Percentiles rank a stretch among this genome's conserved stretches.
Evolutionary conservation across 1,140 invertebrate species (phyloP).

Genomic region (Achroia grisella): DNA sequence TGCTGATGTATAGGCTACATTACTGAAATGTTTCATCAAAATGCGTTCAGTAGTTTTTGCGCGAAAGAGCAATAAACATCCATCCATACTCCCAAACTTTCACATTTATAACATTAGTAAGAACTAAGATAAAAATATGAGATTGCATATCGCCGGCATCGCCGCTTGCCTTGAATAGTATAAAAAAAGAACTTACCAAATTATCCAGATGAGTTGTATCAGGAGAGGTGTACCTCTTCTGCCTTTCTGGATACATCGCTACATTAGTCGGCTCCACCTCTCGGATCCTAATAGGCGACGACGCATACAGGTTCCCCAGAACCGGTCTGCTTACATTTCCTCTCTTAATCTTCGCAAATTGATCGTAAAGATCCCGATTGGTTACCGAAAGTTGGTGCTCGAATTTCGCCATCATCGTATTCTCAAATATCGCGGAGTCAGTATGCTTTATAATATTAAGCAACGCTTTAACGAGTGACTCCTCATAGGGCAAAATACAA

Average conservation of each 20-base stretch:
- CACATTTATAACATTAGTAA: no score
- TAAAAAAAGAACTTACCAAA: slow-evolving; percentile 28
- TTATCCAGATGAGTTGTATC: slow-evolving; percentile 42
- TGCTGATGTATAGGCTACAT: no score
- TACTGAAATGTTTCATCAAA: no score
- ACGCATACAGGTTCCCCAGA: neutral
- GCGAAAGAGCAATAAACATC: no score
- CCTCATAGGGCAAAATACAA: slow-evolving; percentile 43
- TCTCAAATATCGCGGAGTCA: slow-evolving; percentile 29
- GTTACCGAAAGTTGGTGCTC: slow-evolving; percentile 27
- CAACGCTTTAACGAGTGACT: slow-evolving; percentile 23
- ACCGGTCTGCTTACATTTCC: neutral
- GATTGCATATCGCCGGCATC: no score
- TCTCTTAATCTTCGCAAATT: slow-evolving; percentile 18
- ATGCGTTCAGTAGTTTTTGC: no score
- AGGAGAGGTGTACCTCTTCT: slow-evolving; percentile 36
- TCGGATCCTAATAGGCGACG: neutral
- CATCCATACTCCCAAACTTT: no score
- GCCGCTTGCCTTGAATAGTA: no score
- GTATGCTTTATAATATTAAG: slow-evolving; percentile 39
- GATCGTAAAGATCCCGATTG: slow-evolving; percentile 20
- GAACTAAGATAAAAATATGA: no score
- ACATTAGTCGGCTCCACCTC: slow-evolving; percentile 3
- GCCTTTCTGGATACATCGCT: slow-evolving; percentile 9
- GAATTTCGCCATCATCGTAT: slow-evolving; percentile 31